Evolutionary conservation across 1,140 invertebrate genomes (phyloP).

Genomic region (Lordiphosa collinella): DNA sequence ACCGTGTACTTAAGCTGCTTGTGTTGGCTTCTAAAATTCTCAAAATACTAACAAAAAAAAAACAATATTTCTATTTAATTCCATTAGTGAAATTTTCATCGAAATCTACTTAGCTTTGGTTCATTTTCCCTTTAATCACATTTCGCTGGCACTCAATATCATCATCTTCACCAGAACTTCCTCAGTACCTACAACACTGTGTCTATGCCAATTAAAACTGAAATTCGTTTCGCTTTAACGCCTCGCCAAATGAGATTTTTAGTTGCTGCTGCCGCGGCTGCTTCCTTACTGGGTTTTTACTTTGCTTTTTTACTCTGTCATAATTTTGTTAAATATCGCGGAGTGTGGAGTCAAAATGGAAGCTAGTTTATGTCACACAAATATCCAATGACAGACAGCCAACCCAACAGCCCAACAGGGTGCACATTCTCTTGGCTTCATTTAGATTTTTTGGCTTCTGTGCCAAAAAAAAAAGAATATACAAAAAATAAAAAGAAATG

Average conservation of each 20-base stretch:
- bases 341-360: neutral
- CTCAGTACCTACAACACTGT: slow-evolving; percentile 4
- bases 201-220: slow-evolving; percentile 68
- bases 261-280: neutral
- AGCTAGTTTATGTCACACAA: slow-evolving; percentile 74
- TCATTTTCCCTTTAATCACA: neutral
- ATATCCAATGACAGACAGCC: slow-evolving; percentile 64
- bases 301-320: slow-evolving; percentile 31
- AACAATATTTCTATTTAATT: no score
- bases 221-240: slow-evolving; percentile 62
- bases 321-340: slow-evolving; percentile 68
- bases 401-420: neutral
- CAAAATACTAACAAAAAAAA: no score
- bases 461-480: slow-evolving; percentile 47
- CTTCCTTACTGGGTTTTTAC: neutral
- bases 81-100: no score
- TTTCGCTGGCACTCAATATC: neutral
- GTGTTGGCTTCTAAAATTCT: no score
- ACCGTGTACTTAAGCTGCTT: no score
- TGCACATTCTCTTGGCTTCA: slow-evolving; percentile 69
- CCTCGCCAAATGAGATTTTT: slow-evolving; percentile 61
- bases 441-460: slow-evolving; percentile 70
- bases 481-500: slow-evolving; percentile 10
- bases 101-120: no score
- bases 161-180: neutral